Base-by-base conservation (phyloP, 2,797 vertebrate species). In the Tarsius wallacei region DNA sequence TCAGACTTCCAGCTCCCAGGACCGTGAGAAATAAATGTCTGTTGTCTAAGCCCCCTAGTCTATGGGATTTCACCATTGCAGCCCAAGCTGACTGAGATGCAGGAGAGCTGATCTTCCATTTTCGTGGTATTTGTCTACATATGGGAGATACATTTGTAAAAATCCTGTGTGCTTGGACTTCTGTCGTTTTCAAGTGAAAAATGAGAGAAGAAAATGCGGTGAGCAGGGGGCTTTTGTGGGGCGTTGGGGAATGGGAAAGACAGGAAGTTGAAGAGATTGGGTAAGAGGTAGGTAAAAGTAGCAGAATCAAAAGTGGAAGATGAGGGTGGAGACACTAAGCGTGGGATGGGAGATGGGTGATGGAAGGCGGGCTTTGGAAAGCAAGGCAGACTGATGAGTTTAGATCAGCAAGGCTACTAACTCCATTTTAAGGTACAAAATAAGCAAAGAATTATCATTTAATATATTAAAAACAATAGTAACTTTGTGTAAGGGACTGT, bases 111-210 rank as follows among this genome's bases (percentile, higher is more conserved):
- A 7, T 61, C 42, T 51, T 63, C 63, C 24, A 2, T 33, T 11
- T 51, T n/a, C 42, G 36, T 9, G 77, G 78, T 8, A 2, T 49
- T 59, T 70, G 2, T 68, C 24, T 57, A 5, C 16, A 7, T 16
- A 10, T 0, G 21, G 16, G 53, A 83, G 36, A 64, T 16, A 5
- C 5, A 16, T 12, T 64, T 22, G 5, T 55, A 63, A 49, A 95
- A 92, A 47, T 28, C n/a, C 42, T 21, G 1, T 9, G 5, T 49
- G 61, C 59, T 53, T 61, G 8, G 5, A 36, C 49, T 53, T 78
- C 53, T 49, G 21, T n/a, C 33, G 68, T 71, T 96, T 94, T 77
- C 10, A 49, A 64, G 59, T 59, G 57, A 66, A 86, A 89, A 85
- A 22, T 22, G 21, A 74, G 51, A 89, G 42, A 74, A 81, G 57